Base-by-base conservation (phyloP, 1,140 invertebrate species). In the Pogonognathellus flavescens region DNA sequence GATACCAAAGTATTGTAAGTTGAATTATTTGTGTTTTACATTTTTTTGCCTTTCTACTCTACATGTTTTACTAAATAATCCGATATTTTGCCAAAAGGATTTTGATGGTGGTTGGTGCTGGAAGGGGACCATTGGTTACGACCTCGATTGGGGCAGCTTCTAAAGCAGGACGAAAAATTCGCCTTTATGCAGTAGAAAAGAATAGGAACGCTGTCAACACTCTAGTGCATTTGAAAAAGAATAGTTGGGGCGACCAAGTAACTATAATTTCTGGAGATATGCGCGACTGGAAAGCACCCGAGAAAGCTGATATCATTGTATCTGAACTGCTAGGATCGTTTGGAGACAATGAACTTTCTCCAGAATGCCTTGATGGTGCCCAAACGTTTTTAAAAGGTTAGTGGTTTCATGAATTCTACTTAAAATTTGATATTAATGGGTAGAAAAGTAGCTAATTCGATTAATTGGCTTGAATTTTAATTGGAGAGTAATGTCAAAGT, bases 271-370 rank as follows among this genome's bases (percentile, higher is more conserved):
- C 94, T 7, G 93, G 94, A 89, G 99, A 99, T 91, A 99, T 99
- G 98, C 92, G 98, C 89, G 92, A 95, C 10, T 97, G 96, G 92
- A 91, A 93, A 76, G 93, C 96, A 0, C 91, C 92, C 14, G 95
- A 96, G 89, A 93, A 95, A 89, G 97, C 97, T 0, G 98, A 99
- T 91, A 97, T 99, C 86, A 91, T 99, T 50, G 95, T 99, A 1
- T 99, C 97, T 11, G 99, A 99, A 92, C 92, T 99, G 18, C 92
- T 99, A 10, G 96, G 99, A 7, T 99, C 98, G 11, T 99, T 99
- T 93, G 98, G 97, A 20, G 98, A 99, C 90, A 99, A 99, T 91
- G 99, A 99, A 92, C 93, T 99, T 0, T 98, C 97, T 1, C 99
- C 99, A 0, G 99, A 99, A 91, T 99, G 98, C 92, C 92, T 99